A percentile compares a stretch with the other conserved stretches of the same genome.
phyloP scores from a whole-genome alignment of 2,113 vertebrate species.

The Chloropsis hardwickii region DNA sequence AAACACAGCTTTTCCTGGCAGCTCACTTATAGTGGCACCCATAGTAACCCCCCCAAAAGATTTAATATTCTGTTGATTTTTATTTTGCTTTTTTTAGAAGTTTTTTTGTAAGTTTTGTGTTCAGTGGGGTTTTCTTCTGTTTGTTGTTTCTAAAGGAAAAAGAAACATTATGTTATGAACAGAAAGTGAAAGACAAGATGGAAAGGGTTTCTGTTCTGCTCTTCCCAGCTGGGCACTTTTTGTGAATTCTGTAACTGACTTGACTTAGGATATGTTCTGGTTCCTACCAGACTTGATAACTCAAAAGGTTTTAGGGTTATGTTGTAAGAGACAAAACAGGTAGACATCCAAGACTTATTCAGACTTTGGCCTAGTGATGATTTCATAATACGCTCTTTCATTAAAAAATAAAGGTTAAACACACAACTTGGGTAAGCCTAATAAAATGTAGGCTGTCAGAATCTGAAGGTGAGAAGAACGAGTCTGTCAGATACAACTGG shows the following conservation, averaged over 20 bases:
- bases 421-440: background rate
- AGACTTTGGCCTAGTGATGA: background rate
- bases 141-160: background rate
- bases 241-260: background rate
- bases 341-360: background rate
- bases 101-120: rapidly evolving
- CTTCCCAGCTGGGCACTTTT: background rate
- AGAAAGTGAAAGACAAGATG: background rate
- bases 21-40: background rate
- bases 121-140: background rate
- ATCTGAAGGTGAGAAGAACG: background rate
- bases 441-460: background rate
- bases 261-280: background rate
- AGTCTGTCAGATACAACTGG: background rate
- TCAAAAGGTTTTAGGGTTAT: background rate
- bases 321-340: background rate
- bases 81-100: background rate
- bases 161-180: background rate
- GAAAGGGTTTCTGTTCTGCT: background rate
- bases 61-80: background rate
- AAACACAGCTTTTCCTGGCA: background rate
- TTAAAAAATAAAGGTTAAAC: background rate
- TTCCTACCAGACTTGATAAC: background rate
- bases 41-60: rapidly evolving
- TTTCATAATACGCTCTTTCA: background rate